Percentiles rank a stretch among this genome's conserved stretches.
Conservation (phyloP, 2,797 vertebrate species). For the Philypnodon macrostomus region DNA sequence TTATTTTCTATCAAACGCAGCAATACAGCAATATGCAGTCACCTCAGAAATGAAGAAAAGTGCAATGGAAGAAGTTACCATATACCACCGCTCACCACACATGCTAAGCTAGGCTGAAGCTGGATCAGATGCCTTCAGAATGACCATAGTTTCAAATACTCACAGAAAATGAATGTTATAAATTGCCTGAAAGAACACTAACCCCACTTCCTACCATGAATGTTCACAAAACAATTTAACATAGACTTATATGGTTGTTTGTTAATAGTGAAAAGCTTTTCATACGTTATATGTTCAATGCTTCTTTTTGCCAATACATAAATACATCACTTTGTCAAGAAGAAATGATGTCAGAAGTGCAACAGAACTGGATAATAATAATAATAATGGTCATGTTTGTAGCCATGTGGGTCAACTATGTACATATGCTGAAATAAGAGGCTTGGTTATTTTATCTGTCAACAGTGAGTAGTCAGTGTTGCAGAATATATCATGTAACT, state of each 20-base stretch:
- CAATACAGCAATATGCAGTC: conserved; percentile 79
- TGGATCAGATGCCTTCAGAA: conserved; percentile 51
- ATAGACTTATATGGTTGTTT: conserved; percentile 42
- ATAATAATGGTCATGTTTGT: conserved; percentile 33
- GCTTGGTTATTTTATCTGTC: conserved; percentile 37
- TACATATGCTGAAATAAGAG: conserved; percentile 51
- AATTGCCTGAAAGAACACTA: conserved; percentile 59
- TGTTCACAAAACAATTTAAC: conserved; percentile 54
- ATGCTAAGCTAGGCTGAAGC: conserved; percentile 29
- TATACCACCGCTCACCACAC: conserved; percentile 31
- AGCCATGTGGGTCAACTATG: conserved; percentile 37
- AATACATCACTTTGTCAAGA: conserved; percentile 8
- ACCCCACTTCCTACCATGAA: conserved; percentile 64
- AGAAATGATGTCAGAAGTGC: conserved; percentile 30
- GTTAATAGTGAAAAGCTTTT: conserved; percentile 14
- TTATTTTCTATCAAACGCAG: conserved; percentile 68
- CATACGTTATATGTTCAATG: conserved; percentile 7
- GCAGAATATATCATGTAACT: conserved; percentile 20
- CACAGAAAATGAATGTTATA: conserved; percentile 48
- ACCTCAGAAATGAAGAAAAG: conserved; percentile 57
- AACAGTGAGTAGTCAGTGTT: conserved; percentile 23
- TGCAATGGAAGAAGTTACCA: conserved; percentile 48
- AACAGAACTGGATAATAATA: conserved; percentile 16
- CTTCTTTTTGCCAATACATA: conserved; percentile 28
- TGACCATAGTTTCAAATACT: conserved; percentile 24